Conservation (phyloP, 1,140 invertebrate species). For the Steinernema khuongi region DNA sequence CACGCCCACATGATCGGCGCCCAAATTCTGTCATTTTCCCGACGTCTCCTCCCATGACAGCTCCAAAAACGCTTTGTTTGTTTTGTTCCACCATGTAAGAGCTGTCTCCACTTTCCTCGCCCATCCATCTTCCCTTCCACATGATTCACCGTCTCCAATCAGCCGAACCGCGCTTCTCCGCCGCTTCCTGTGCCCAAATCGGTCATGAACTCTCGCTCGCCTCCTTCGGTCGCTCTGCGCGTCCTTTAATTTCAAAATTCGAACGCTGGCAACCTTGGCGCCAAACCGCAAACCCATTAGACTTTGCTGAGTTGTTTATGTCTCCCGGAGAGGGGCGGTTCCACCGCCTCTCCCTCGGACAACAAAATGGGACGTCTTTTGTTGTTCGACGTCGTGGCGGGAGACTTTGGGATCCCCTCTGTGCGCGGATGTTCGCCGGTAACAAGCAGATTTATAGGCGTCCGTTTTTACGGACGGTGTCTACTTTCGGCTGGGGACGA, state of each 20-base stretch:
- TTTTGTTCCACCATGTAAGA: not conserved
- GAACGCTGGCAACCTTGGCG: slow-evolving; percentile 11
- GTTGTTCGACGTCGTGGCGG: not conserved
- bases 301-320: not conserved
- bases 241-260: slow-evolving; percentile 1
- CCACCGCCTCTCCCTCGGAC: not conserved
- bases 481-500: too few species aligned
- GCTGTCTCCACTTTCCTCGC: too few species aligned
- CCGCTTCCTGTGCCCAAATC: not conserved
- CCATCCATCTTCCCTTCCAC: too few species aligned
- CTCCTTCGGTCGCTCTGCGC: not conserved
- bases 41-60: too few species aligned
- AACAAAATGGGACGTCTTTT: not conserved
- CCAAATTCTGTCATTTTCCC: too few species aligned
- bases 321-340: not conserved
- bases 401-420: too few species aligned
- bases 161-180: not conserved
- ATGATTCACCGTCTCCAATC: not conserved
- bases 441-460: too few species aligned
- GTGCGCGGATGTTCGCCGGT: too few species aligned
- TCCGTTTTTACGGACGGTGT: too few species aligned
- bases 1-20: too few species aligned
- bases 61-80: not conserved
- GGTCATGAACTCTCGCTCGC: slow-evolving; percentile 10
- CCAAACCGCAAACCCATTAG: not conserved